phyloP scores from a whole-genome alignment of 2,797 vertebrate species.

The Siniperca obscura region DNA sequence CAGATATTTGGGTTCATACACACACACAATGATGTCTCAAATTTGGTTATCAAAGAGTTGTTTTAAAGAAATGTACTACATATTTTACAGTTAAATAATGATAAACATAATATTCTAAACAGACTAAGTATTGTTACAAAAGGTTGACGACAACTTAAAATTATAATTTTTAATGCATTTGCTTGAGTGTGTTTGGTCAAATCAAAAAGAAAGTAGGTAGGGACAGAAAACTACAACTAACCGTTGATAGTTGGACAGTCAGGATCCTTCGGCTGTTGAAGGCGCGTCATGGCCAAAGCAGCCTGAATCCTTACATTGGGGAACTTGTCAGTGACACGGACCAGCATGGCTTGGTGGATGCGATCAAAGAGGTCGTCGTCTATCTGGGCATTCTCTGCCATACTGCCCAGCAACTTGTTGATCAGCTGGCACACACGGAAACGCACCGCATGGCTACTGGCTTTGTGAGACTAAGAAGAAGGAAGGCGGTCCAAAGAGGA shows the following conservation, averaged over 20 bases:
- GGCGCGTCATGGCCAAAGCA: conserved; percentile 92
- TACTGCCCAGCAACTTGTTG: conserved; percentile 93
- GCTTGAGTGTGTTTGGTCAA: background rate
- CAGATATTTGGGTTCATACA: background rate
- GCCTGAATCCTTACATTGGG: conserved; percentile 96
- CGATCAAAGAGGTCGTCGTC: conserved; percentile 94
- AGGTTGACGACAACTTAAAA: background rate
- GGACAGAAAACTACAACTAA: conserved; percentile 58
- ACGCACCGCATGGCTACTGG: conserved; percentile 91
- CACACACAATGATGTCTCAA: background rate
- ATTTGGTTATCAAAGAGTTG: background rate
- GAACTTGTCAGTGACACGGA: conserved; percentile 94
- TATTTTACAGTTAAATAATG: background rate
- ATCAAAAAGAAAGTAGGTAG: background rate
- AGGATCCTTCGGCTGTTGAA: conserved; percentile 92
- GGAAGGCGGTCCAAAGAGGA: background rate
- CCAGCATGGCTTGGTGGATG: conserved; percentile 94
- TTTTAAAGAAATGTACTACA: background rate
- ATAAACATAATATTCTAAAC: background rate
- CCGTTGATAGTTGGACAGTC: conserved; percentile 92
- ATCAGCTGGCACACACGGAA: conserved; percentile 95
- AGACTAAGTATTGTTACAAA: background rate
- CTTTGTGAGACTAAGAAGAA: conserved; percentile 88
- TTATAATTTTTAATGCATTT: background rate
- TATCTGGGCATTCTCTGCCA: conserved; percentile 96